These are phyloP conservation scores for Harpagifer antarcticus DNA, from an alignment of 2,797 vertebrate genomes.

Conservation along the genomic window DNA sequence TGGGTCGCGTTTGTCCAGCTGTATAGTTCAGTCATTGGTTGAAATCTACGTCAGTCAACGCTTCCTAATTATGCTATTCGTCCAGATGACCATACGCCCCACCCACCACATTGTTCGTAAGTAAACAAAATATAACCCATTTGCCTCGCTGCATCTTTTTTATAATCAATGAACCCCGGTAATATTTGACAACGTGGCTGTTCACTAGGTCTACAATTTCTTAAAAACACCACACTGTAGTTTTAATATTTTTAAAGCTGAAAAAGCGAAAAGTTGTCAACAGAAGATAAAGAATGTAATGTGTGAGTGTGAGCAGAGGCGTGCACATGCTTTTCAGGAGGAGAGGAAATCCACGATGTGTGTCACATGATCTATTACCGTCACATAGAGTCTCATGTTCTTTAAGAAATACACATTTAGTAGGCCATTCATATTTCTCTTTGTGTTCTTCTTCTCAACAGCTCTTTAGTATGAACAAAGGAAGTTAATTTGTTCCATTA, in stretches of 20 bases:
- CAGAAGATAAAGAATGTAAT: neutral
- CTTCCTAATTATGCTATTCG: conserved; percentile 45
- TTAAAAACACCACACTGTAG: neutral
- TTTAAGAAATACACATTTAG: neutral
- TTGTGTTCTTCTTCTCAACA: no score
- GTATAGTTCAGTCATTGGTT: conserved; percentile 61
- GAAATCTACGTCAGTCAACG: conserved; percentile 26
- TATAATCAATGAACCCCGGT: conserved; percentile 24
- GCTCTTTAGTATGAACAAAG: no score
- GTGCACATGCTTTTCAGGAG: conserved; percentile 7
- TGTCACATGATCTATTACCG: neutral
- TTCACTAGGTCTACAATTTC: neutral
- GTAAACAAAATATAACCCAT: conserved; percentile 70
- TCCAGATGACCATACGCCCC: neutral
- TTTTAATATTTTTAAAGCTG: neutral
- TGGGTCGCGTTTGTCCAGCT: conserved; percentile 61
- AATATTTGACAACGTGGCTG: conserved; percentile 46
- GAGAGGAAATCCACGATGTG: neutral
- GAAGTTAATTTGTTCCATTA: neutral
- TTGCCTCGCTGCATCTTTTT: conserved; percentile 18
- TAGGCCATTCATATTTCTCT: neutral
- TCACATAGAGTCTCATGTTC: neutral
- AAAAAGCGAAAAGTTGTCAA: neutral
- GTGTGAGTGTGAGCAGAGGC: conserved; percentile 4
- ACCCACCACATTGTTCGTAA: conserved; percentile 53